Conservation (phyloP, 1,140 invertebrate genomes). For the Pemphigus obesinymphae region DNA sequence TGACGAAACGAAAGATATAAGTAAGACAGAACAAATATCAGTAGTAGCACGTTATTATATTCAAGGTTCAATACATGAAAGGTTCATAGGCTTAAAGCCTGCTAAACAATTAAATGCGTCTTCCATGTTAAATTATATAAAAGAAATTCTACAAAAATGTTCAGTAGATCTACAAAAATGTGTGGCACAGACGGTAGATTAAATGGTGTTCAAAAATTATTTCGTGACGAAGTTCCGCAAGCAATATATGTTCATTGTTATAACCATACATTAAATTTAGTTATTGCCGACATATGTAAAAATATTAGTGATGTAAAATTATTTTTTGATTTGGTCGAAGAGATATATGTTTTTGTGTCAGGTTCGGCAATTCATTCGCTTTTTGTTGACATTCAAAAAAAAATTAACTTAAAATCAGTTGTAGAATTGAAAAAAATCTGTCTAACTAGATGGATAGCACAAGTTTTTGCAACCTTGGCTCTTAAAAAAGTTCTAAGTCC, state of each 20-base stretch:
- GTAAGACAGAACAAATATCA: constrained; percentile 10
- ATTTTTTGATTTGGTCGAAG: constrained; percentile 34
- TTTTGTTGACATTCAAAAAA: constrained; percentile 17
- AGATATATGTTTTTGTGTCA: constrained; percentile 9
- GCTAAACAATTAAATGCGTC: background rate
- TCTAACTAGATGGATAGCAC: background rate
- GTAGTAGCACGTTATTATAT: background rate
- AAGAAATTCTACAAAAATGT: constrained; percentile 25
- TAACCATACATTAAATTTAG: constrained; percentile 23
- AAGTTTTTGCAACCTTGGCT: background rate
- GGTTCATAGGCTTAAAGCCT: background rate
- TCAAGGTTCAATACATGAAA: constrained; percentile 1
- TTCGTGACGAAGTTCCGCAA: constrained; percentile 15
- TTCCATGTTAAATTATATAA: constrained; percentile 9
- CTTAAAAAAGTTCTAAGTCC: constrained; percentile 6
- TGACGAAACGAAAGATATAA: constrained; percentile 25
- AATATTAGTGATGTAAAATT: constrained; percentile 26
- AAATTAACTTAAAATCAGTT: background rate
- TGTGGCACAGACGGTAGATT: background rate
- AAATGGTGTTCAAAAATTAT: constrained; percentile 22
- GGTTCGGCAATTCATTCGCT: constrained; percentile 8
- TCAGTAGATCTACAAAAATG: background rate
- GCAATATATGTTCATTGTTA: constrained; percentile 18
- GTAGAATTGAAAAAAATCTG: constrained; percentile 23
- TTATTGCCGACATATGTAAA: constrained; percentile 19